Conservation (phyloP, 2,797 vertebrate genomes). For the Antrozous pallidus region DNA sequence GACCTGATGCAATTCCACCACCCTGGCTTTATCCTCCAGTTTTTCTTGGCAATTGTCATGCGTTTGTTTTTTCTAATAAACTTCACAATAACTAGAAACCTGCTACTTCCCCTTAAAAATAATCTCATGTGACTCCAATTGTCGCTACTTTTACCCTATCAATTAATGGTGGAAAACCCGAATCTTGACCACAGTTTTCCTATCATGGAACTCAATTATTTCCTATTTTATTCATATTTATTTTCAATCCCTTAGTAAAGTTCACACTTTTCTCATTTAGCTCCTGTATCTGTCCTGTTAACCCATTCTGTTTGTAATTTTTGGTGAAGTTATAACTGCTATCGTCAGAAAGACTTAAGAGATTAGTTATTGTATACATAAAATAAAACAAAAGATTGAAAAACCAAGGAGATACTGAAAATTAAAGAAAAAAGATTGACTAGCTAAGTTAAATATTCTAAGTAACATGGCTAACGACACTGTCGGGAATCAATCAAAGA, state of each 20-base stretch:
- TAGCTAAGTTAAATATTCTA: neutral
- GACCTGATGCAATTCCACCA: fast-evolving
- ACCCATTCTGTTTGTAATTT: neutral
- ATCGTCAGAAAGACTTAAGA: neutral
- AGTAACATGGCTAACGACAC: neutral
- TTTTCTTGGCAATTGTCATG: neutral
- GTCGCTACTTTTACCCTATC: neutral
- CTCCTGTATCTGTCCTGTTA: neutral
- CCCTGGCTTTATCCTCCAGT: neutral
- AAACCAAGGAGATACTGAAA: neutral
- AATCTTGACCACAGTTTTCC: neutral
- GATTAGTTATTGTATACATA: neutral
- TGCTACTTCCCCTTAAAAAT: neutral
- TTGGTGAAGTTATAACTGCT: neutral
- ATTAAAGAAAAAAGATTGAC: neutral
- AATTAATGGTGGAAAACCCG: neutral
- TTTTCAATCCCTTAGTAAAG: neutral
- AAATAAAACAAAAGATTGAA: neutral
- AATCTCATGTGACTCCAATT: neutral
- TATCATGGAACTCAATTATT: neutral
- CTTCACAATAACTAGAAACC: neutral
- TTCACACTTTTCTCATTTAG: neutral
- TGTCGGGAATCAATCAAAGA: neutral
- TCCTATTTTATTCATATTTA: neutral
- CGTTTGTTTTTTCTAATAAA: neutral